These are phyloP conservation scores for Valencia hispanica DNA, from an alignment of 2,797 vertebrate species.

Conservation along the genomic window DNA sequence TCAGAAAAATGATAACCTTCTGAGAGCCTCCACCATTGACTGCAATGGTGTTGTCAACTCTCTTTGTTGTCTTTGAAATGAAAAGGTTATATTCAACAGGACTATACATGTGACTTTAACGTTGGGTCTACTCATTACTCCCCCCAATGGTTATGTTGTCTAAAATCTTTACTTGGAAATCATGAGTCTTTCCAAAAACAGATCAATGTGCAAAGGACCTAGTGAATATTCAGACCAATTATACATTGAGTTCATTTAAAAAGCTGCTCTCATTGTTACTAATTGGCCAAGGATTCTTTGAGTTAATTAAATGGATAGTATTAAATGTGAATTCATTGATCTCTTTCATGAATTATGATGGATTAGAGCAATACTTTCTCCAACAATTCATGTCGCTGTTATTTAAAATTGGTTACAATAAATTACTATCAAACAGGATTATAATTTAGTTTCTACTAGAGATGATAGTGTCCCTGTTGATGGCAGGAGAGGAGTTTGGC, in stretches of 20 bases:
- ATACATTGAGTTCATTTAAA: neutral
- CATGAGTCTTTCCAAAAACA: neutral
- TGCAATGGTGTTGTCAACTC: neutral
- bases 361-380: slow-evolving; percentile 32
- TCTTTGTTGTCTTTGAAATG: neutral
- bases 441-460: slow-evolving; percentile 43
- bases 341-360: slow-evolving; percentile 57
- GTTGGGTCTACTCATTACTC: neutral
- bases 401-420: slow-evolving; percentile 63
- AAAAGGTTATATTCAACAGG: neutral
- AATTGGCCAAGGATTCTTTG: slow-evolving; percentile 6
- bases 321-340: slow-evolving; percentile 50
- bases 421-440: slow-evolving; percentile 49
- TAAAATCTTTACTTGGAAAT: neutral
- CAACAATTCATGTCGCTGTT: slow-evolving; percentile 56
- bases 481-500: slow-evolving; percentile 25
- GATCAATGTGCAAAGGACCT: neutral
- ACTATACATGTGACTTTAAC: neutral
- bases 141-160: neutral
- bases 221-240: neutral
- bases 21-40: neutral
- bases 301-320: slow-evolving; percentile 41
- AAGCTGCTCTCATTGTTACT: neutral
- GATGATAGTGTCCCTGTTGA: slow-evolving; percentile 47
- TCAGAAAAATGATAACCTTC: neutral